Base-by-base conservation (phyloP, 2,797 vertebrate genomes). In the Molossus molossus region DNA sequence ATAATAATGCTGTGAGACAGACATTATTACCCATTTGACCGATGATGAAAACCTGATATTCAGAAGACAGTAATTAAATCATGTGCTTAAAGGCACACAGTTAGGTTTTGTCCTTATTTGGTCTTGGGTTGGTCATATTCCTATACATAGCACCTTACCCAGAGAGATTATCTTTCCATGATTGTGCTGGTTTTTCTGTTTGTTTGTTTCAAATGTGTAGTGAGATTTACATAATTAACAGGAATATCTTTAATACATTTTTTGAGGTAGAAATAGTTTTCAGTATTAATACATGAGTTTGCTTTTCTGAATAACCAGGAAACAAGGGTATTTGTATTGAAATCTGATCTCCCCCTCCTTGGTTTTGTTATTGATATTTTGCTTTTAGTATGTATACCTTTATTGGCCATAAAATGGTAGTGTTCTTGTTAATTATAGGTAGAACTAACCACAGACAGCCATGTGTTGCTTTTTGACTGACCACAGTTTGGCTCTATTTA, bases 231-330 rank as follows among this genome's bases (percentile, higher is more conserved):
- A 76, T 76, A 85, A 57, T 87, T 53, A 55, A 84, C n/a, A 64
- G 73, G 20, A 90, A 40, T 93, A 37, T 60, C n/a, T 69, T 72
- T 69, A 69, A 86, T 33, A 67, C 21, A 45, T 86, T 93, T 60
- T 93, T 57, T 89, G 50, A 70, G 87, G 21, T 93, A 53, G 76
- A 75, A 81, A 76, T 90, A 86, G n/a, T 23, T 86, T 90, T 93
- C 37, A 90, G 0, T 58, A 37, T 87, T 67, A 86, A 81, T 75
- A 65, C 67, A 60, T 76, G 27, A 90, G 29, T 48, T 55, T 87
- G 9, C 40, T 86, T 90, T 95, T 62, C 67, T 93, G 62, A 55
- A 40, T 75, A 86, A 75, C 29, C 76, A 55, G 76, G 87, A 90
- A 86, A 75, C 23, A 27, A 87, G 57, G 7, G 1, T 73, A 60